These are phyloP conservation scores for Plebejus argus DNA, from an alignment of 2,888 invertebrate genomes.

Conservation along the genomic window DNA sequence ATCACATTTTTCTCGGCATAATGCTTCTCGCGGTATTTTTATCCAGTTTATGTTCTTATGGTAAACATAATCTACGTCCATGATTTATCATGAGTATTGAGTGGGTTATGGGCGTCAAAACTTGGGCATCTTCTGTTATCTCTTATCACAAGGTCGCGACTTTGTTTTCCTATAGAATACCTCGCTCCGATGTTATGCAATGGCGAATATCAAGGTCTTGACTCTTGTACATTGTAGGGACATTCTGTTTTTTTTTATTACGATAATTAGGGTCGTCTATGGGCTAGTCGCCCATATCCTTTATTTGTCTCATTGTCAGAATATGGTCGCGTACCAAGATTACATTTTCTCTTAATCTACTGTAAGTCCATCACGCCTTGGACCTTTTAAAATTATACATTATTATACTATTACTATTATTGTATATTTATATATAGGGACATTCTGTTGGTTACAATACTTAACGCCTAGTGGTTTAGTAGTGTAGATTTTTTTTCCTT, in stretches of 20 bases:
- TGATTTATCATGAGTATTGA: neutral
- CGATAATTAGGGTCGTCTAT: too few species aligned
- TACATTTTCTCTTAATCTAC: too few species aligned
- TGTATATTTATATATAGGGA: too few species aligned
- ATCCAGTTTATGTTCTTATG: neutral
- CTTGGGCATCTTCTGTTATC: neutral
- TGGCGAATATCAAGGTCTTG: neutral
- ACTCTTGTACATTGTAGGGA: neutral
- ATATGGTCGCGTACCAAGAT: too few species aligned
- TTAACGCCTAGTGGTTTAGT: neutral
- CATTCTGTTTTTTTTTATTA: too few species aligned
- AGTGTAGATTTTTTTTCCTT: too few species aligned
- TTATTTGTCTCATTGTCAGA: too few species aligned
- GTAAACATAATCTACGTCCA: neutral
- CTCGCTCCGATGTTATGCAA: neutral
- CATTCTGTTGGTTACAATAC: neutral
- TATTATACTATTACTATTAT: too few species aligned
- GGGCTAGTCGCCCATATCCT: too few species aligned
- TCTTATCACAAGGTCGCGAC: conserved; percentile 11
- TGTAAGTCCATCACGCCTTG: too few species aligned
- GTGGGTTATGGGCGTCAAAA: neutral
- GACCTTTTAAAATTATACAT: too few species aligned
- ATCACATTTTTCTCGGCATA: too few species aligned
- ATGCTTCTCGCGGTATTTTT: neutral
- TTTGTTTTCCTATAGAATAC: conserved; percentile 1